Conservation (phyloP, 2,113 vertebrate genomes). For the Cairina moschata region DNA sequence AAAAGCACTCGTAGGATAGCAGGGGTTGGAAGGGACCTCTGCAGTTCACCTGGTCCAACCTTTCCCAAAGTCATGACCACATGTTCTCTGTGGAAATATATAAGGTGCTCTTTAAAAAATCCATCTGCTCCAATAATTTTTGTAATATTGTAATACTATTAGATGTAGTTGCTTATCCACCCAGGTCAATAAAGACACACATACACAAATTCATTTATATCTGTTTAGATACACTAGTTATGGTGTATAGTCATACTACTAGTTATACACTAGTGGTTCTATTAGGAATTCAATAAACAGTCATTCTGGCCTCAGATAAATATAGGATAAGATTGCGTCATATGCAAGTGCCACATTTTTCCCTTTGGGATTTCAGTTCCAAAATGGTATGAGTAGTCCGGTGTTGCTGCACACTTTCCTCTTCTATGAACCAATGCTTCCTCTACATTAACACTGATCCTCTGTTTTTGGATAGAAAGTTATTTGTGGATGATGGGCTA, state of each 20-base stretch:
- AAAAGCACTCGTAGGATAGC: neutral
- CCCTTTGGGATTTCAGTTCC: neutral
- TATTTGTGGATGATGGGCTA: conserved; percentile 47
- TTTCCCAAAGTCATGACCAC: neutral
- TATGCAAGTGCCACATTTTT: neutral
- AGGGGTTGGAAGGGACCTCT: too few species aligned
- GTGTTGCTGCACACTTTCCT: neutral
- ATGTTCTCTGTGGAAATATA: neutral
- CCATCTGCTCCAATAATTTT: neutral
- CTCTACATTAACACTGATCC: neutral
- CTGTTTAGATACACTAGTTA: neutral
- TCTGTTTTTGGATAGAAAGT: conserved; percentile 16
- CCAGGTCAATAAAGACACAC: neutral
- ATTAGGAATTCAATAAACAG: neutral
- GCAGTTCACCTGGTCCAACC: too few species aligned
- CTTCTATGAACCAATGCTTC: neutral
- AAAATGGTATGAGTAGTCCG: neutral
- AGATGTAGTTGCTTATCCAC: neutral
- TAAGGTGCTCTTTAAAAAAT: neutral
- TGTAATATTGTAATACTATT: neutral
- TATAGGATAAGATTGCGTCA: neutral
- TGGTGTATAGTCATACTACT: too few species aligned
- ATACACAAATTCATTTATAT: neutral
- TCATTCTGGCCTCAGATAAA: neutral
- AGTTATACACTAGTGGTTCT: neutral